Percentiles rank a stretch among this genome's conserved stretches.
These are phyloP conservation scores for Leptodirus hochenwartii DNA, from an alignment of 2,888 invertebrate genomes.

Conservation along the genomic window DNA sequence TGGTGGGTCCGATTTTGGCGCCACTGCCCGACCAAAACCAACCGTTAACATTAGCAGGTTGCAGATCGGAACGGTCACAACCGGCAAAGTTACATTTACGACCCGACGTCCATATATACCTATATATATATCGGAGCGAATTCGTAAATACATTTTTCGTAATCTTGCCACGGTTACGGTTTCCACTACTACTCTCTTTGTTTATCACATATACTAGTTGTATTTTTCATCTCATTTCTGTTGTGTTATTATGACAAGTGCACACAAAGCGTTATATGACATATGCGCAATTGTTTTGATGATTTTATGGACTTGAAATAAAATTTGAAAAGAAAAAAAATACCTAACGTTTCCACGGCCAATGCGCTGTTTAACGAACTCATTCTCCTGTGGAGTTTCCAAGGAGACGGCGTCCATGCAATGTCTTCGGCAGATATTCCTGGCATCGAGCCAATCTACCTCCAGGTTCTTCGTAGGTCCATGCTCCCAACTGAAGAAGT, in stretches of 20 bases:
- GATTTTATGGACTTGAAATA: no score
- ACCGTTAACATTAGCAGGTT: constrained; percentile 70
- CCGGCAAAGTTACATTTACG: constrained; percentile 86
- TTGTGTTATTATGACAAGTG: no score
- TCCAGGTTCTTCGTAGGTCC: constrained; percentile 62
- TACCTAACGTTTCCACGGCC: constrained; percentile 50
- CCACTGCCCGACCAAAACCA: constrained; percentile 94
- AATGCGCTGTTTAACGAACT: constrained; percentile 75
- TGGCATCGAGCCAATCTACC: constrained; percentile 80
- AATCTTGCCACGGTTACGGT: no score
- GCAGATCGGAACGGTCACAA: constrained; percentile 63
- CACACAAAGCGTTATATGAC: no score
- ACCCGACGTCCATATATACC: constrained; percentile 80
- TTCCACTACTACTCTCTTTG: no score
- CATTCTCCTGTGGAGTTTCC: constrained; percentile 82
- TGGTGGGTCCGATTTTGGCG: constrained; percentile 77
- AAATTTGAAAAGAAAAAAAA: neutral
- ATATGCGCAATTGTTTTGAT: no score
- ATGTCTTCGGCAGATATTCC: constrained; percentile 80
- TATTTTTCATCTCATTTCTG: no score
- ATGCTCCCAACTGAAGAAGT: constrained; percentile 90
- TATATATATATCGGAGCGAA: no score
- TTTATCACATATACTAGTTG: no score
- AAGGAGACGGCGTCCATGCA: constrained; percentile 88
- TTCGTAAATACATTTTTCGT: no score